Evolutionary conservation across 2,797 vertebrate genomes (phyloP).

Genomic region (Gymnothorax javanicus): DNA sequence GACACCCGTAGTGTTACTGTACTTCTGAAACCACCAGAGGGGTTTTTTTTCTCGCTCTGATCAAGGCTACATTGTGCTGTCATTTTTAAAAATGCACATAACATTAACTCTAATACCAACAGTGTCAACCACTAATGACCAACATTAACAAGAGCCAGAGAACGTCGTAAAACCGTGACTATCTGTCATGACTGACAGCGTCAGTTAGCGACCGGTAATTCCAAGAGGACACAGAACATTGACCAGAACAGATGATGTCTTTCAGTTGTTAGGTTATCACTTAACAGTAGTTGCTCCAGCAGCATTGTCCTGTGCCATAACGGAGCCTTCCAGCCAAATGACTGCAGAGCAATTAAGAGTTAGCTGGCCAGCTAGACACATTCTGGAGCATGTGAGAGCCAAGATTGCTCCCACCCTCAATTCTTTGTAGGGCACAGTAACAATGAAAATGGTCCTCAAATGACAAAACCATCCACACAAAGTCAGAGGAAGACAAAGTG

Average conservation of each 20-base stretch:
- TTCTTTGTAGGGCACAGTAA: not conserved
- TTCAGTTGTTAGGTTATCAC: not conserved
- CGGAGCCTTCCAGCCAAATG: not conserved
- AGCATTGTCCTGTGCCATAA: not conserved
- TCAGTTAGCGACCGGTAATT: not conserved
- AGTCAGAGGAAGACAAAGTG: not conserved
- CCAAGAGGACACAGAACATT: not conserved
- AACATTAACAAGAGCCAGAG: too few relatives aligned
- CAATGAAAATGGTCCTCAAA: not conserved
- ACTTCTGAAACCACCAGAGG: not conserved
- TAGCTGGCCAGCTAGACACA: not conserved
- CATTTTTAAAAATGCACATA: slow-evolving; percentile 7
- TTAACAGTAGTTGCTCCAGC: not conserved
- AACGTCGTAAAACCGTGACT: too few relatives aligned
- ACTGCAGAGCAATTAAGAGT: not conserved
- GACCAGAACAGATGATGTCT: not conserved
- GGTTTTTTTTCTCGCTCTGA: not conserved
- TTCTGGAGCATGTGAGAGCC: not conserved
- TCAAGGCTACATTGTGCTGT: not conserved
- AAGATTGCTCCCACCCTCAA: not conserved
- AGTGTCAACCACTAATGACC: too few relatives aligned
- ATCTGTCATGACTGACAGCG: not conserved
- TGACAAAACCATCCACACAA: not conserved
- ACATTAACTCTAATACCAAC: too few relatives aligned
- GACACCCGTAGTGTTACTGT: too few relatives aligned